Evolutionary conservation across 2,113 vertebrate species (phyloP), one percentile per base, ranked within the genome.

Genomic region (Pelobates fuscus): DNA sequence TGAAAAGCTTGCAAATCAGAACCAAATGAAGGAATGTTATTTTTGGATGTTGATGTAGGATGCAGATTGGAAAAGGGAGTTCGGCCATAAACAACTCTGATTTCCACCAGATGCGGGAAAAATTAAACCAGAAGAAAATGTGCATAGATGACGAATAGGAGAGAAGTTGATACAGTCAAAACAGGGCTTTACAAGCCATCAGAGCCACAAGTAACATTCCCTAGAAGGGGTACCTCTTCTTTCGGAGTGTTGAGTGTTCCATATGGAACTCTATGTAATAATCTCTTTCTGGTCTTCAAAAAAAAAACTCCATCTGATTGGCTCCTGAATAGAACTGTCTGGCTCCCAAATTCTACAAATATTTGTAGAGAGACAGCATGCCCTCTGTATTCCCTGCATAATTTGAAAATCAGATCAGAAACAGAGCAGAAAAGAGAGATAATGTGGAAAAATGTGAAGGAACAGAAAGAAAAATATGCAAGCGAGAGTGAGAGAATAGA

Each of bases 1-100:
- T 72, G 59, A 43, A 52, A 63, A 59, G 59, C 55, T 26, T 72
- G 21, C 54, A 41, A 20, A 21, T 18, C 8, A 30, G 8, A 52
- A 52, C 54, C 70, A 72, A 72, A 72, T 58, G 60, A 43, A 63
- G 59, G 70, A 72, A 63, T 72, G 70, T 72, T 72, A 54, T 72
- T 72, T 72, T 54, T 64, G 70, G 70, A 72, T 30, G 43, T 23
- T 24, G 20, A 41, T 43, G 30, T 3, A 52, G 70, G 70, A 58
- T 63, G 61, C 58, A 44, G 70, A 72, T 72, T 63, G 59, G 59
- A 6, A 55, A 44, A 72, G 27, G 44, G 61, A 63, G 59, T 58
- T 63, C 49, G 63, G 59, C 70, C 70, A 72, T 72, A 72, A 72
- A 72, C 70, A 72, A 63, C 44, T 49, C 68, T 52, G 23, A 61